Percentiles rank a stretch among this genome's conserved stretches.
Conservation (phyloP, 1,140 invertebrate species). For the Pseudomyrmex concolor region DNA sequence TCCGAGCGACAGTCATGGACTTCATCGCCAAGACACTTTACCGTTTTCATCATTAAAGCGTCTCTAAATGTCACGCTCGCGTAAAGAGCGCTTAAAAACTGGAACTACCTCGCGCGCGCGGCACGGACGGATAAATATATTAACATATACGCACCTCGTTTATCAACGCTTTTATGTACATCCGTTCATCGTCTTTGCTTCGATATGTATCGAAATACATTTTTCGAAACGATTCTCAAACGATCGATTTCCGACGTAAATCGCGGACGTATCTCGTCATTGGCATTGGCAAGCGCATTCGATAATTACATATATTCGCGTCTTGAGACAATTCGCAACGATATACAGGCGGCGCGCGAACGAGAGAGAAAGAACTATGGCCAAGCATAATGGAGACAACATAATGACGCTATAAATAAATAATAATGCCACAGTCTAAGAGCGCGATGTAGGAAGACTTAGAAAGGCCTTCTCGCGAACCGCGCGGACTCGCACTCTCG, state of each 20-base stretch:
- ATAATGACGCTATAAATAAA: conserved; percentile 80
- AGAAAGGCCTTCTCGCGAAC: conserved; percentile 57
- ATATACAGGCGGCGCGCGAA: conserved; percentile 35
- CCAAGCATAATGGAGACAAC: conserved; percentile 76
- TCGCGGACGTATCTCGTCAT: conserved; percentile 20
- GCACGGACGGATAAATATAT: not conserved
- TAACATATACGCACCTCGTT: not conserved
- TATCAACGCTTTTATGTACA: not conserved
- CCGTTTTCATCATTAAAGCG: conserved; percentile 64
- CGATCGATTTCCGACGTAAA: conserved; percentile 8
- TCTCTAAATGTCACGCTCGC: conserved; percentile 48
- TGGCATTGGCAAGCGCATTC: conserved; percentile 49
- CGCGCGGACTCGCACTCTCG: conserved; percentile 32
- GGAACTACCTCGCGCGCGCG: not conserved
- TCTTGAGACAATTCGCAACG: conserved; percentile 26
- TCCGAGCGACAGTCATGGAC: conserved; percentile 64
- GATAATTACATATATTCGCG: conserved; percentile 67
- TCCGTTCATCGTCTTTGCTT: not conserved
- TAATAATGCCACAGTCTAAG: conserved; percentile 75
- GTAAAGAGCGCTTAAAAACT: conserved; percentile 30
- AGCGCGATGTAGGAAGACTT: conserved; percentile 60
- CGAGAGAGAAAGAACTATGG: conserved; percentile 26
- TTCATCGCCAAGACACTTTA: conserved; percentile 64
- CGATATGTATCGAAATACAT: not conserved
- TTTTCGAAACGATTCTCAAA: conserved; percentile 5